Evolutionary conservation across 2,797 vertebrate genomes (phyloP).

Genomic region (Selene dorsalis): DNA sequence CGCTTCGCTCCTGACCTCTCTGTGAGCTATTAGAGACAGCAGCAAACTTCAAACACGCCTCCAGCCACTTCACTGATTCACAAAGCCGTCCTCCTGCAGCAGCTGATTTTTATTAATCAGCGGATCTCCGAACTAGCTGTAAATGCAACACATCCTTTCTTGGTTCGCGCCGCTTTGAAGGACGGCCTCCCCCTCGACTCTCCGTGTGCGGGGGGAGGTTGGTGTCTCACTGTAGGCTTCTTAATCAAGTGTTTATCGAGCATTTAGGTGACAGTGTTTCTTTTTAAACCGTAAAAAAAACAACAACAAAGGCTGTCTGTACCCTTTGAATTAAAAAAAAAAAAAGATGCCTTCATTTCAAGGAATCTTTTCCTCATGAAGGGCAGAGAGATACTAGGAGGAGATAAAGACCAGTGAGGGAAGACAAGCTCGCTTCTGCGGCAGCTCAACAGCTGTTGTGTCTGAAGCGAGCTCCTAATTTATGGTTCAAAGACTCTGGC

Average conservation of each 20-base stretch:
- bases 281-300: slow-evolving; percentile 6
- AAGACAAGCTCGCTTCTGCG: slow-evolving; percentile 39
- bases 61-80: slow-evolving; percentile 14
- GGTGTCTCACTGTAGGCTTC: slow-evolving; percentile 16
- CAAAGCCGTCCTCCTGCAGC: slow-evolving; percentile 2
- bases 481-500: slow-evolving; percentile 72
- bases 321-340: not conserved
- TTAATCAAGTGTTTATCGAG: slow-evolving; percentile 39
- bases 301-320: slow-evolving; percentile 40
- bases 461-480: slow-evolving; percentile 70
- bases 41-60: slow-evolving; percentile 31
- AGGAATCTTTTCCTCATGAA: slow-evolving; percentile 36
- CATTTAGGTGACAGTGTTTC: slow-evolving; percentile 30
- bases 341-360: slow-evolving; percentile 36
- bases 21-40: not conserved
- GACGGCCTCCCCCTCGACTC: slow-evolving; percentile 24
- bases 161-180: slow-evolving; percentile 39
- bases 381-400: slow-evolving; percentile 38
- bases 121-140: slow-evolving; percentile 13
- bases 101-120: slow-evolving; percentile 41
- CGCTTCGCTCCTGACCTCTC: not conserved
- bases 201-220: not conserved
- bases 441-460: slow-evolving; percentile 75
- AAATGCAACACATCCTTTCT: slow-evolving; percentile 23
- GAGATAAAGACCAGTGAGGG: slow-evolving; percentile 60